Conservation (phyloP, 2,113 vertebrate species). For the Anthoscopus minutus region DNA sequence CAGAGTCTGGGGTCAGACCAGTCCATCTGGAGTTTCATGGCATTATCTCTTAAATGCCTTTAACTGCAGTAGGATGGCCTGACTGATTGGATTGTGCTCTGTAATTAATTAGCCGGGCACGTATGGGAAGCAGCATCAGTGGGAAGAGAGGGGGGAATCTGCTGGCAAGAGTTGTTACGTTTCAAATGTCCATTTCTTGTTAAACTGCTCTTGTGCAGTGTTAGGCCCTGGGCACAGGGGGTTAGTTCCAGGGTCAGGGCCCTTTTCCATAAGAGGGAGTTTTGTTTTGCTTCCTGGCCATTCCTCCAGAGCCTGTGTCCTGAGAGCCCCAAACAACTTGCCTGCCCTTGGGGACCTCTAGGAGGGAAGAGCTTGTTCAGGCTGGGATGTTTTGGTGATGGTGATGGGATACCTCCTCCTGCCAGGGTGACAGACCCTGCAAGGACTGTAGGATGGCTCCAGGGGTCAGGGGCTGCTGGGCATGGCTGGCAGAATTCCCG, state of each 20-base stretch:
- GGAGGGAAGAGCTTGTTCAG: not conserved
- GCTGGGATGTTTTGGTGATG: not conserved
- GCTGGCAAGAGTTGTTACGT: not conserved
- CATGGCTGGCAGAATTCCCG: not conserved
- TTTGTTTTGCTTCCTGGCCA: not conserved
- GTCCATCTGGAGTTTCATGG: constrained; percentile 24
- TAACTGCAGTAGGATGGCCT: constrained; percentile 15
- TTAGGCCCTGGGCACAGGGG: not conserved
- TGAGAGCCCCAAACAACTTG: not conserved
- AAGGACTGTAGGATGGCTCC: not conserved
- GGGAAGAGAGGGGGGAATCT: not conserved
- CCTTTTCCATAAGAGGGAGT: not conserved
- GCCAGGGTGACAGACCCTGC: not conserved
- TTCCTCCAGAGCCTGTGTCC: rapidly evolving
- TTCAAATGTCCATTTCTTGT: not conserved
- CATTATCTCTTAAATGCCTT: constrained; percentile 43
- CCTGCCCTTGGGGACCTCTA: rapidly evolving
- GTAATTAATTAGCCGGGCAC: constrained; percentile 39
- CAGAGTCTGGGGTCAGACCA: not conserved
- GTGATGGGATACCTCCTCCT: not conserved
- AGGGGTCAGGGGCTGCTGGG: not conserved
- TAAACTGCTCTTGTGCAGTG: not conserved
- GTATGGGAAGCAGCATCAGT: not conserved
- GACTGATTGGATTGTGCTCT: constrained; percentile 39
- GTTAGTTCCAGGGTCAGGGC: not conserved